A percentile compares a stretch with the other conserved stretches of the same genome.
phyloP scores from a whole-genome alignment of 1,140 invertebrate species.

The Sinella curviseta region DNA sequence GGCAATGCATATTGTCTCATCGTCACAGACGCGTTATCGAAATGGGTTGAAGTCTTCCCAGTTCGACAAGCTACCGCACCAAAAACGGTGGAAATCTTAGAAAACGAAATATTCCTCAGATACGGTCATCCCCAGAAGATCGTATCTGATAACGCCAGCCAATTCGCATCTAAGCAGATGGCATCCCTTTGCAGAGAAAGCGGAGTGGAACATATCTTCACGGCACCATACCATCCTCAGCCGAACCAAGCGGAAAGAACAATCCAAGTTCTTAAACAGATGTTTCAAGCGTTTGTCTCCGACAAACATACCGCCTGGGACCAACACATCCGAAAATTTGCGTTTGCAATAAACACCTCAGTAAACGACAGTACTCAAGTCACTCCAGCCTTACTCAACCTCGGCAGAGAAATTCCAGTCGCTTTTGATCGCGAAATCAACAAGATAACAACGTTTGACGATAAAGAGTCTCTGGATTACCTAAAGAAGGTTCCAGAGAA shows the following conservation, averaged over 20 bases:
- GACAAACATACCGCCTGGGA: constrained; percentile 50
- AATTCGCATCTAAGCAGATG: not conserved
- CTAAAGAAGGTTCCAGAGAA: not conserved
- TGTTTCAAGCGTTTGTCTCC: constrained; percentile 47
- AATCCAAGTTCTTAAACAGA: constrained; percentile 42
- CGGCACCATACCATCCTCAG: constrained; percentile 47
- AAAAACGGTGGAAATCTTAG: not conserved
- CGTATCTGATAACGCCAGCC: not conserved
- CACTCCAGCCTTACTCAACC: constrained; percentile 54
- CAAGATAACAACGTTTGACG: not conserved
- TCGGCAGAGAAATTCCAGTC: constrained; percentile 51
- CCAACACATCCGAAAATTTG: constrained; percentile 51
- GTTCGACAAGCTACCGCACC: not conserved
- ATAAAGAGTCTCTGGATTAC: not conserved
- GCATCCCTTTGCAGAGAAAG: not conserved
- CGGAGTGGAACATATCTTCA: constrained; percentile 30
- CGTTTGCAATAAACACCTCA: constrained; percentile 56
- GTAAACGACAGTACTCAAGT: constrained; percentile 52
- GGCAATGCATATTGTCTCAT: not conserved
- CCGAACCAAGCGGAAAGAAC: constrained; percentile 31
- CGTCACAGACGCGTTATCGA: constrained; percentile 15
- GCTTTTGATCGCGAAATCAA: constrained; percentile 27
- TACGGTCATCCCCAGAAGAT: not conserved
- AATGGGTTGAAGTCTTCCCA: constrained; percentile 29
- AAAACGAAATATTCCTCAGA: constrained; percentile 13